phyloP scores from a whole-genome alignment of 2,888 invertebrate species.

The Eilema sororculum region DNA sequence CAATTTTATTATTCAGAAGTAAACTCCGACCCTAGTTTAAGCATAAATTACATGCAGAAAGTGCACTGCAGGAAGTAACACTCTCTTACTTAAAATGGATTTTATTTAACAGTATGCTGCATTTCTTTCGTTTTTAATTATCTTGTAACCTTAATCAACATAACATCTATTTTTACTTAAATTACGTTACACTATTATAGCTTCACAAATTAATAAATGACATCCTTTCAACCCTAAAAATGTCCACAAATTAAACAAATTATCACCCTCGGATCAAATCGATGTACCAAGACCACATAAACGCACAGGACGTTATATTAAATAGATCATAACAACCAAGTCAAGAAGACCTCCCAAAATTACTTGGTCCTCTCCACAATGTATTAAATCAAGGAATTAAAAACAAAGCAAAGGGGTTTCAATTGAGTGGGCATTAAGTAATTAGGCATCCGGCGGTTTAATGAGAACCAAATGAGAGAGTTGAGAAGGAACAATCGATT shows the following conservation, averaged over 20 bases:
- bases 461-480: slow-evolving; percentile 85
- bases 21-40: too few species aligned
- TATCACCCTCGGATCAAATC: slow-evolving; percentile 61
- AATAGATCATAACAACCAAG: slow-evolving; percentile 64
- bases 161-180: not conserved
- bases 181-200: not conserved
- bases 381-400: slow-evolving; percentile 38
- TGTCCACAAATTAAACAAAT: slow-evolving; percentile 60
- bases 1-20: too few species aligned
- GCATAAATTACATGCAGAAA: too few species aligned
- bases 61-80: too few species aligned
- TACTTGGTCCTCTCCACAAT: slow-evolving; percentile 39
- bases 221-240: slow-evolving; percentile 58
- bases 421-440: slow-evolving; percentile 76
- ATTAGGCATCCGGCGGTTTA: slow-evolving; percentile 81
- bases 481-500: slow-evolving; percentile 80
- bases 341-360: slow-evolving; percentile 46
- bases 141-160: not conserved
- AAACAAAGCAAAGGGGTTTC: slow-evolving; percentile 68
- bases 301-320: slow-evolving; percentile 64
- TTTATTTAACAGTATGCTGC: too few species aligned
- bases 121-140: not conserved
- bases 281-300: slow-evolving; percentile 57
- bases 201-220: slow-evolving; percentile 45
- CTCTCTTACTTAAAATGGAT: too few species aligned